Evolutionary conservation across 2,888 invertebrate genomes (phyloP), one percentile per base, ranked within the genome.

Genomic region (Parascotia fuliginaria): DNA sequence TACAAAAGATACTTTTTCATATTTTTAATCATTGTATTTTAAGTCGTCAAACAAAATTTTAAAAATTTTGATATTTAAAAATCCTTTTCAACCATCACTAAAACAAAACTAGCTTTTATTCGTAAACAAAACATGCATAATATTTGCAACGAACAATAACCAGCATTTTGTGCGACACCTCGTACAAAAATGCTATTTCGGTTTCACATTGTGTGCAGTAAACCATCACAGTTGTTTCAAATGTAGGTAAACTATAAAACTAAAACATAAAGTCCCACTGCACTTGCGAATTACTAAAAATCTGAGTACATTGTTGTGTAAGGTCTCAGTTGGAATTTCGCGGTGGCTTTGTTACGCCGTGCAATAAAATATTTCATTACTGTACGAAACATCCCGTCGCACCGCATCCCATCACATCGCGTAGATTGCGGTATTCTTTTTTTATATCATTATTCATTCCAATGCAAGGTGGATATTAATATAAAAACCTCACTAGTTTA

Each of bases 321-420:
- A 71, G 70, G 77, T 78, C 75, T 73, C 69, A 65, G 69, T 72
- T 75, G 69, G 75, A 77, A 79, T 79, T 70, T 75, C 73, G 58
- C 56, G 65, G 56, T 66, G 77, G 80, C 78, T 85, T 83, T 81
- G 84, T 83, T 77, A 73, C 73, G 64, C 60, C 60, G 74, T 73
- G 82, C 76, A 84, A 85, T 87, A 88, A 88, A 87, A 87, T 87
- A 87, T 87, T 87, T 88, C 86, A 87, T 88, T 87, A 87, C 81
- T 75, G 79, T 80, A 81, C 73, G 81, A 77, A 83, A 77, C 79
- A 78, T 80, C 75, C 75, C 56, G 60, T 47, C 57, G 40, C 32
- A 15, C 11, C 38, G 39, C 38, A 29, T 2, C 48, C 15, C 34
- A 14, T 14, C 42, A 48, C 44, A 46, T 31, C 34, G 41, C 36